Conservation (phyloP, 2,888 invertebrate genomes). For the Brachyptera putata region DNA sequence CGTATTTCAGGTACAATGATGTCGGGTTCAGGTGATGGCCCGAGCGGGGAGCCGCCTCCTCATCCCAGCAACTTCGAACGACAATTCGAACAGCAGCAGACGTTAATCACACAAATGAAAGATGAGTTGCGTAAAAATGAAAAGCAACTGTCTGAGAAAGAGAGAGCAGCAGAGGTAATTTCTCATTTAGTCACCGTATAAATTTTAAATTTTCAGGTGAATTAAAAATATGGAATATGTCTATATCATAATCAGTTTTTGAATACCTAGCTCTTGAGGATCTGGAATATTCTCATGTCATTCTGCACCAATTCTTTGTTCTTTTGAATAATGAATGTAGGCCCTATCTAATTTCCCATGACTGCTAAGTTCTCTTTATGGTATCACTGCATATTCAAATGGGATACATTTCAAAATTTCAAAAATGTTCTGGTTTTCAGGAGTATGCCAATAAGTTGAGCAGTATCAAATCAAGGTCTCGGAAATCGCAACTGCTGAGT, state of each 20-base stretch:
- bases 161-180: conserved; percentile 45
- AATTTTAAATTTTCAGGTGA: no score
- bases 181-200: no score
- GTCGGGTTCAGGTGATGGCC: no score
- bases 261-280: background rate
- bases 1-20: no score
- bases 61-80: no score
- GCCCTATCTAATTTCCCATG: no score
- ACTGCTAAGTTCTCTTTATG: no score
- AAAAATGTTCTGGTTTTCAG: conserved; percentile 36
- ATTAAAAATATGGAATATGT: background rate
- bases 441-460: conserved; percentile 45
- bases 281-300: background rate
- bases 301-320: no score
- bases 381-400: no score
- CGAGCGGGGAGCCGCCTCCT: no score
- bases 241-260: background rate
- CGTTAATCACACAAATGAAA: conserved; percentile 45
- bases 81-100: conserved; percentile 41
- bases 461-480: conserved; percentile 45
- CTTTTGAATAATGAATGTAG: no score
- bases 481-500: conserved; percentile 34
- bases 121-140: conserved; percentile 46
- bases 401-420: no score
- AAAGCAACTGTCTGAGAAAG: conserved; percentile 43